Percentiles rank a stretch among this genome's conserved stretches.
These are phyloP conservation scores for Portevinia maculata DNA, from an alignment of 2,888 invertebrate species.

Conservation along the genomic window DNA sequence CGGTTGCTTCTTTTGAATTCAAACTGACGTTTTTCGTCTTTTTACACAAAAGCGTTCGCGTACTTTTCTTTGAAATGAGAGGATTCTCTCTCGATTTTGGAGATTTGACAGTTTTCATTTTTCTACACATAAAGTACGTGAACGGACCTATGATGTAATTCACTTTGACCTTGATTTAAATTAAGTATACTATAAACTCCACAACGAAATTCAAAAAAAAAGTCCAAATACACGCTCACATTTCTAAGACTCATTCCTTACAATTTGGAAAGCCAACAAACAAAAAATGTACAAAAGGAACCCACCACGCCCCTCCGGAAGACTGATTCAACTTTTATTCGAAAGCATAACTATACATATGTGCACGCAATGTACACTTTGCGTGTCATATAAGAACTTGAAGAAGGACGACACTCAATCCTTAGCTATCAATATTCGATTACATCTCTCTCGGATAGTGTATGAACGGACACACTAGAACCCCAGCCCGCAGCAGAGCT, in stretches of 20 bases:
- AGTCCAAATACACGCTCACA: background rate
- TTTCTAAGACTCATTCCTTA: background rate
- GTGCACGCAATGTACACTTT: constrained; percentile 60
- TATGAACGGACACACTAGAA: constrained; percentile 34
- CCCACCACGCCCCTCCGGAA: constrained; percentile 6
- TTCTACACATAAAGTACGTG: no score
- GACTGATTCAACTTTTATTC: constrained; percentile 3
- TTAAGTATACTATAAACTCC: constrained; percentile 11
- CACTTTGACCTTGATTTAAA: constrained; percentile 17
- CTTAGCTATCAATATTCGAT: constrained; percentile 83
- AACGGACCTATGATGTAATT: no score
- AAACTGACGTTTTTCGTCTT: no score
- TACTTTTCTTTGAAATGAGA: no score
- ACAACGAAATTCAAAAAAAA: background rate
- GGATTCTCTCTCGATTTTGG: no score
- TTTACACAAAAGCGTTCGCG: no score
- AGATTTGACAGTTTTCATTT: no score
- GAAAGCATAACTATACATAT: no score
- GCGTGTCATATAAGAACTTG: constrained; percentile 77
- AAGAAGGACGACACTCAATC: constrained; percentile 81
- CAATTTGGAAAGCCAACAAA: constrained; percentile 26
- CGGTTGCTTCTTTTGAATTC: background rate
- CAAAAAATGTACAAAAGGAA: constrained; percentile 23
- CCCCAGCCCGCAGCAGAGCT: constrained; percentile 35
- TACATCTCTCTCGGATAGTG: constrained; percentile 76